Base-by-base conservation (phyloP, 1,140 invertebrate species). In the Ceratosolen solmsi region DNA sequence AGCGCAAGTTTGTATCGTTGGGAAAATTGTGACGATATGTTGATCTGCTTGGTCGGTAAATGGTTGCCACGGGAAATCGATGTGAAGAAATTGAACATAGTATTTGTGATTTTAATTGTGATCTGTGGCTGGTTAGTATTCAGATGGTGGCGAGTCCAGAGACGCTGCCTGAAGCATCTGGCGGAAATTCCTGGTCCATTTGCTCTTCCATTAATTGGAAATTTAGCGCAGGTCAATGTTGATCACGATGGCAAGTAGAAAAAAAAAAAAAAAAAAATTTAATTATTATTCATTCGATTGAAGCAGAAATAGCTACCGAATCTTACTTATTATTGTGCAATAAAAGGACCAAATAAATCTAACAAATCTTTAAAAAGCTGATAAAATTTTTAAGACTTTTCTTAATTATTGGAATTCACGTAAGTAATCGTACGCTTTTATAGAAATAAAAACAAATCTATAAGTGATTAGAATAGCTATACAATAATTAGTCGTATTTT, bases 151-250 rank as follows among this genome's bases (percentile, higher is more conserved):
- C 88, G 88, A 78, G 84, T 88, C 30, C 87, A 91, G 60, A 85
- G 88, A 33, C 87, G 90, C 36, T 82, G 91, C 68, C 89, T 91
- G 38, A 88, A 89, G 70, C 86, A 92, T 33, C 92, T 93, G 30
- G 89, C 90, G 22, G 89, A 91, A 85, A 93, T 93, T 71, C 93
- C 93, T 1, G 94, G 94, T 76, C 94, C 94, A 2, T 90, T 90
- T 11, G 88, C 92, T 5, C 83, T 94, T 15, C 94, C 94, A 0
- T 85, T 94, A 9, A 83, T 94, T 60, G 94, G 94, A 27, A 94
- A 94, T 85, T 89, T 92, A 46, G 89, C 93, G 60, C 90, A 93
- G 83, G 87, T 92, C 80, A 90, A 92, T 85, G 91, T 92, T 75
- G 91, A 92, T 83, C 92, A 92, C 81, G 91, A 92, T 83, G 92